Percentiles rank a stretch among this genome's conserved stretches.
Conservation (phyloP, 2,797 vertebrate species). For the Acanthopagrus latus region DNA sequence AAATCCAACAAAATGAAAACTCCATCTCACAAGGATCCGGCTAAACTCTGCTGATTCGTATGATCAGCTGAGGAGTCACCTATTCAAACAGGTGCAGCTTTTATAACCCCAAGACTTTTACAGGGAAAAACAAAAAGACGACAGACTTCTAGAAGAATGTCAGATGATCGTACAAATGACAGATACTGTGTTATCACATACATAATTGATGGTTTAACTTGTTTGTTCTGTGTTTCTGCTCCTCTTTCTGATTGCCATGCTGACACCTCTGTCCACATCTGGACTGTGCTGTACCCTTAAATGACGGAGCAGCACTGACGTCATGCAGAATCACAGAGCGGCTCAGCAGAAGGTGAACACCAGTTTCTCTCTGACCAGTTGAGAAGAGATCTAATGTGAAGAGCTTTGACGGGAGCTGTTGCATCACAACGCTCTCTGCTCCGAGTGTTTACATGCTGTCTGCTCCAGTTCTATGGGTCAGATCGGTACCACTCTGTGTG, state of each 20-base stretch:
- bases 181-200: not conserved
- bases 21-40: not conserved
- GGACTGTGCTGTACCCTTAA: not conserved
- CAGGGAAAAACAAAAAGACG: not conserved
- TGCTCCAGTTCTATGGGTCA: not conserved
- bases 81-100: not conserved
- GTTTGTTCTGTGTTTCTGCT: not conserved
- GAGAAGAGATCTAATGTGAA: not conserved
- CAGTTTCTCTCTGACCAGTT: not conserved
- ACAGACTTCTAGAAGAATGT: not conserved
- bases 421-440: not conserved
- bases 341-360: not conserved
- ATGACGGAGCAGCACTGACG: constrained; percentile 1
- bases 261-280: not conserved
- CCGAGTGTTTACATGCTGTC: constrained; percentile 1
- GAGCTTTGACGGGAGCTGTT: not conserved
- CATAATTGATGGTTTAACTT: not conserved
- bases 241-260: not conserved
- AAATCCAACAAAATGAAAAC: not conserved
- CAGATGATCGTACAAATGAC: not conserved
- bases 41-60: not conserved
- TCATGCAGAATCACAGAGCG: constrained; percentile 7
- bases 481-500: not conserved
- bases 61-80: not conserved
- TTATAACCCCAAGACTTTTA: not conserved